phyloP scores from a whole-genome alignment of 2,113 vertebrate genomes.

The Coptodon bakossiorum region DNA sequence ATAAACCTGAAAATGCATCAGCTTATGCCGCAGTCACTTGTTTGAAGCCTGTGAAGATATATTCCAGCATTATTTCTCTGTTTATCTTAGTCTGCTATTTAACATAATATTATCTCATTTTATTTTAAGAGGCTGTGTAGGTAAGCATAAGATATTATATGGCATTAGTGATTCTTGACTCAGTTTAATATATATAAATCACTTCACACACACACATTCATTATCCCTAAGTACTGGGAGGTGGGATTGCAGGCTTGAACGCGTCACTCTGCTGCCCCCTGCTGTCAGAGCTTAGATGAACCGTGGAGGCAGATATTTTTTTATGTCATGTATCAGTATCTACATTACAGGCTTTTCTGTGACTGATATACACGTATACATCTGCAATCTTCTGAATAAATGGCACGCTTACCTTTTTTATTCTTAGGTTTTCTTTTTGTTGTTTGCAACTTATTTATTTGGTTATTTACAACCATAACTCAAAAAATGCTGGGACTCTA shows the following conservation, averaged over 20 bases:
- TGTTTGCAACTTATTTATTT: background rate
- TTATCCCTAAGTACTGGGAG: background rate
- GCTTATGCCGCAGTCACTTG: background rate
- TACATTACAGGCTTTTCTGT: background rate
- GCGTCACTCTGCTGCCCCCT: slow-evolving; percentile 49
- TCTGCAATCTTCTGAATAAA: background rate
- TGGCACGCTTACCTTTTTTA: background rate
- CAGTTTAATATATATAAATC: background rate
- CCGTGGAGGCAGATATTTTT: background rate
- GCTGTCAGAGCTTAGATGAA: background rate
- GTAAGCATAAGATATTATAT: background rate
- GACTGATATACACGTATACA: background rate
- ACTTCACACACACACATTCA: background rate
- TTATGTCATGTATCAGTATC: background rate
- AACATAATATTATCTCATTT: background rate
- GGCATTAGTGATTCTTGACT: background rate
- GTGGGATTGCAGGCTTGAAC: background rate
- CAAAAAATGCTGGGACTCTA: accelerated
- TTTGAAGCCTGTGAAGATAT: background rate
- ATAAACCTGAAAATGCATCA: background rate
- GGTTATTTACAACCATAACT: background rate
- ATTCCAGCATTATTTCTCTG: background rate
- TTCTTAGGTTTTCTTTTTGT: background rate
- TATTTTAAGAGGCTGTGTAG: background rate
- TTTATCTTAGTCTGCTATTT: background rate